These are phyloP conservation scores for Brachylomia viminalis DNA, from an alignment of 2,888 invertebrate species.

Conservation along the genomic window DNA sequence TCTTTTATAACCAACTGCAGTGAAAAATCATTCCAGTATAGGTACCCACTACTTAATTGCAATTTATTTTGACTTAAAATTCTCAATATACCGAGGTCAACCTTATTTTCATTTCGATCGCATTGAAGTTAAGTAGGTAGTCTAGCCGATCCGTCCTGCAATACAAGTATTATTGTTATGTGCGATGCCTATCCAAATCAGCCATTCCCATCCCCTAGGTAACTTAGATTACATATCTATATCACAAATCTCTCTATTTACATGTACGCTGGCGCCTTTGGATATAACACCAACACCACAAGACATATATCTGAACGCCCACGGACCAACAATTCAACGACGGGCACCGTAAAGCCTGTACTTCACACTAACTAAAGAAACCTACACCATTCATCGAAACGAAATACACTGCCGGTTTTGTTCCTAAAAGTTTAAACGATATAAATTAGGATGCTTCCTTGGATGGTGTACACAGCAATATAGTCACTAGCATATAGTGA, in stretches of 20 bases:
- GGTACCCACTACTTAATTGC: too few relatives aligned
- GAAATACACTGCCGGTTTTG: constrained; percentile 40
- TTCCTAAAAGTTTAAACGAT: not conserved
- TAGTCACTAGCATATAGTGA: constrained; percentile 11
- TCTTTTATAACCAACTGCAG: not conserved
- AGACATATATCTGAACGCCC: constrained; percentile 62
- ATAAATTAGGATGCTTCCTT: constrained; percentile 10
- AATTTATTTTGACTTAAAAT: not conserved
- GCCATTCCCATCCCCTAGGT: constrained; percentile 13
- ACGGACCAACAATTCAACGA: constrained; percentile 51
- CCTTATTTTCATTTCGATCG: not conserved
- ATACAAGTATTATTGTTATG: constrained; percentile 12
- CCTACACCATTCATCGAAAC: not conserved
- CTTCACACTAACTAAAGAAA: not conserved
- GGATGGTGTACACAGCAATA: constrained; percentile 13
- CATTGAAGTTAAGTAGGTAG: constrained; percentile 10
- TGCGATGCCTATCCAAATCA: constrained; percentile 25
- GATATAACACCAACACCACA: constrained; percentile 51
- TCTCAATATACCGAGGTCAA: not conserved
- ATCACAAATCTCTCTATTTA: constrained; percentile 54
- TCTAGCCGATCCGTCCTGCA: not conserved
- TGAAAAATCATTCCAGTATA: not conserved
- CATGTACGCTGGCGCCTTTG: constrained; percentile 43
- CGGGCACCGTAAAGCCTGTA: constrained; percentile 39
- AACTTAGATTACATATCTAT: constrained; percentile 29